These are phyloP conservation scores for Orthosia gothica DNA, from an alignment of 2,888 invertebrate genomes.

Conservation along the genomic window DNA sequence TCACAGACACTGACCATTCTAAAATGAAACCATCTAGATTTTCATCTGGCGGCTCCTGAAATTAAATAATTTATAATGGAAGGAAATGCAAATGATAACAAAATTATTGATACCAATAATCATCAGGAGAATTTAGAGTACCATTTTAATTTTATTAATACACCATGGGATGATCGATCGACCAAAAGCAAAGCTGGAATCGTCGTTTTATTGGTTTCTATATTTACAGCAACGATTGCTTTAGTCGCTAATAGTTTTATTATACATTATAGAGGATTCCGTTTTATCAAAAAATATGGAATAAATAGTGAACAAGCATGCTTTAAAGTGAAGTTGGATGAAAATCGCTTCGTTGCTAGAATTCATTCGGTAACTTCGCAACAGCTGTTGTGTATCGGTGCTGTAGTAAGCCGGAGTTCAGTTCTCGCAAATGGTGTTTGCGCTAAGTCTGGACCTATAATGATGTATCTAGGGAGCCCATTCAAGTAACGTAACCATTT, in stretches of 20 bases:
- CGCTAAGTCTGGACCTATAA: conserved; percentile 80
- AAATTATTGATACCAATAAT: conserved; percentile 72
- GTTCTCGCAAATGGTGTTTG: conserved; percentile 83
- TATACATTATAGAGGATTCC: conserved; percentile 78
- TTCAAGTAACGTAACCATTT: conserved; percentile 72
- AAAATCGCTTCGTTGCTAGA: conserved; percentile 80
- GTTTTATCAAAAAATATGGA: conserved; percentile 37
- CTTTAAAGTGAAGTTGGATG: conserved; percentile 78
- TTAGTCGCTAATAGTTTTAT: conserved; percentile 79
- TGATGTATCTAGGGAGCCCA: conserved; percentile 78
- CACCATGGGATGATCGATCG: conserved; percentile 85
- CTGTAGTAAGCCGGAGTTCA: conserved; percentile 78
- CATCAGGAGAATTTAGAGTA: conserved; percentile 75
- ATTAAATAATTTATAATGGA: conserved; percentile 48
- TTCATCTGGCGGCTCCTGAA: background rate
- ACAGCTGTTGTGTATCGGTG: conserved; percentile 84
- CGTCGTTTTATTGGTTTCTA: conserved; percentile 76
- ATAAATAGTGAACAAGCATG: conserved; percentile 75
- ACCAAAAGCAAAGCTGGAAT: conserved; percentile 81
- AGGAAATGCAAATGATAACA: conserved; percentile 69
- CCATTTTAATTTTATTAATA: conserved; percentile 81
- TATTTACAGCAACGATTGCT: conserved; percentile 77
- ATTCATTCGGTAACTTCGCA: conserved; percentile 80
- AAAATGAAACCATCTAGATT: conserved; percentile 45
- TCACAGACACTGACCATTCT: background rate